These are phyloP conservation scores for Gasterosteus aculeatus DNA, from an alignment of 2,113 vertebrate species.

Conservation along the genomic window DNA sequence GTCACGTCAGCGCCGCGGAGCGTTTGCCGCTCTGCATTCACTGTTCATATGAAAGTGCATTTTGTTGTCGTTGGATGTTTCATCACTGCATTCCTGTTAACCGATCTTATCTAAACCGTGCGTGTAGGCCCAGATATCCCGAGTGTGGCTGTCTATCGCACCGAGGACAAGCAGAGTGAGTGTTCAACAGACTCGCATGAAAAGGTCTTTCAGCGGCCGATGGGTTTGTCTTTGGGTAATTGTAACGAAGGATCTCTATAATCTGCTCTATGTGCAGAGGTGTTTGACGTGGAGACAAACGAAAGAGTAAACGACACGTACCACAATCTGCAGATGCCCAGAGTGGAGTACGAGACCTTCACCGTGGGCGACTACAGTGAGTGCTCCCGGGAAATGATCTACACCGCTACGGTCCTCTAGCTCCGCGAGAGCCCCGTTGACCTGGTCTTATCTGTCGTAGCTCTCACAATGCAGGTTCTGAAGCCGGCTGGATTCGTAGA, in stretches of 20 bases:
- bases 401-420: neutral
- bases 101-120: conserved; percentile 10
- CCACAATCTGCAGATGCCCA: conserved; percentile 90
- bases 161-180: conserved; percentile 87
- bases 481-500: conserved; percentile 90
- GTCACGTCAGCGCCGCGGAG: no score
- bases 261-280: conserved; percentile 77
- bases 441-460: conserved; percentile 70
- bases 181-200: conserved; percentile 6
- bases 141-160: conserved; percentile 87
- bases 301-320: conserved; percentile 83
- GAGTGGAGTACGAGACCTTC: conserved; percentile 86
- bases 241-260: neutral
- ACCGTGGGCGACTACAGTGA: conserved; percentile 90
- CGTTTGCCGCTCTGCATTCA: neutral
- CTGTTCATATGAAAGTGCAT: neutral
- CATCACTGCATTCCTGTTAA: conserved; percentile 17
- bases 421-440: neutral
- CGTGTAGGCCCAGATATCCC: conserved; percentile 90
- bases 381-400: conserved; percentile 49
- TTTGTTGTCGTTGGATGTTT: conserved; percentile 15
- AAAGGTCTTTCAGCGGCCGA: neutral
- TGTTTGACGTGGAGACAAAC: conserved; percentile 90
- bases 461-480: conserved; percentile 90
- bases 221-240: neutral